Conservation (phyloP, 2,888 invertebrate genomes). For the Suillia variegata region DNA sequence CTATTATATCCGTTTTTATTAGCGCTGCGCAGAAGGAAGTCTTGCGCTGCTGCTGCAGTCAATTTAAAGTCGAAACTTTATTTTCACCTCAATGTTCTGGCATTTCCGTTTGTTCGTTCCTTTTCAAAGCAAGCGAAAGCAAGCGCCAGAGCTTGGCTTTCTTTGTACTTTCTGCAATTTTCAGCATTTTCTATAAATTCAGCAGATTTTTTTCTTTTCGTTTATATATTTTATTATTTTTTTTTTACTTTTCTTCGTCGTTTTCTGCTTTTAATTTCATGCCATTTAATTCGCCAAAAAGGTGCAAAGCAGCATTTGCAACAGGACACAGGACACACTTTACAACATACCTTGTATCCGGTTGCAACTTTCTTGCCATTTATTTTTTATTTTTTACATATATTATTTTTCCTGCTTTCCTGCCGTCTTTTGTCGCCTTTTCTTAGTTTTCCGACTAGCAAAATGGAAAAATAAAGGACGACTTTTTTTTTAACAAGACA, state of each 20-base stretch:
- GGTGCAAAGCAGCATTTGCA: conserved; percentile 39
- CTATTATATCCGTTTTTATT: background rate
- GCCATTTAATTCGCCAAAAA: conserved; percentile 53
- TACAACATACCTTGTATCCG: conserved; percentile 7
- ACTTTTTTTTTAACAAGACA: no score
- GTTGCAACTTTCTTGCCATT: conserved; percentile 3
- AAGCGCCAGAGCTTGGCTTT: no score
- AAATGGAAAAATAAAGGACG: no score
- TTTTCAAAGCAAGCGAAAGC: no score
- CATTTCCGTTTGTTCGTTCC: background rate
- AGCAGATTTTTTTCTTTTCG: background rate
- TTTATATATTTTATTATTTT: no score
- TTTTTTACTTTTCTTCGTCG: background rate
- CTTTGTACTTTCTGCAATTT: background rate
- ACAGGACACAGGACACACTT: conserved; percentile 4
- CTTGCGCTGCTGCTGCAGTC: no score
- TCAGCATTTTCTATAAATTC: background rate
- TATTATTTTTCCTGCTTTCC: no score
- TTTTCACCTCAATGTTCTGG: background rate
- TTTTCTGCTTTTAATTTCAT: conserved; percentile 48
- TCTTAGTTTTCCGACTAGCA: no score
- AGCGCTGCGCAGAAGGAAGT: no score
- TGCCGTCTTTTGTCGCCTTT: no score
- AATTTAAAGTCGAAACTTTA: no score
- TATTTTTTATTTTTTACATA: conserved; percentile 5